These are phyloP conservation scores for Phyllotreta cruciferae DNA, from an alignment of 2,888 invertebrate species.

Conservation along the genomic window DNA sequence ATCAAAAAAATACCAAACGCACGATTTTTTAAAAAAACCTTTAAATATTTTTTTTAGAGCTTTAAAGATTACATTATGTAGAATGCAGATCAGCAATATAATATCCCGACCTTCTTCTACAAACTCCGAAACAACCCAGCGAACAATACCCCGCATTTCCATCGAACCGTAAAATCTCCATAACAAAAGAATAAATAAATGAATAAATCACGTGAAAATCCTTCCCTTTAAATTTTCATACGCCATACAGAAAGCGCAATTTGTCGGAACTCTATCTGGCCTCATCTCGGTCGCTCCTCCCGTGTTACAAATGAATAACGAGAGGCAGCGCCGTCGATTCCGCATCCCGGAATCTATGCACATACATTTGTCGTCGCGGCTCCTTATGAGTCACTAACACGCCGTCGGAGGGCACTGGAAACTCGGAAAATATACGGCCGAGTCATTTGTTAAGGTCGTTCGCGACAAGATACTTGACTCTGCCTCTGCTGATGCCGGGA, in stretches of 20 bases:
- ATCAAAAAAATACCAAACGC: neutral
- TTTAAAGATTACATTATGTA: too few species aligned
- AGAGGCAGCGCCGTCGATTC: slow-evolving; percentile 15
- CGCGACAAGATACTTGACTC: slow-evolving; percentile 38
- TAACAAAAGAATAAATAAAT: slow-evolving; percentile 14
- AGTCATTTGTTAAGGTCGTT: slow-evolving; percentile 36
- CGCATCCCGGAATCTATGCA: slow-evolving; percentile 32
- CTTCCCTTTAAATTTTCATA: slow-evolving; percentile 18
- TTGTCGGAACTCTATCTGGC: slow-evolving; percentile 28
- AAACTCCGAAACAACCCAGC: neutral
- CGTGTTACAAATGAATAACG: slow-evolving; percentile 33
- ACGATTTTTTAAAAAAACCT: too few species aligned
- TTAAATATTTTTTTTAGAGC: too few species aligned
- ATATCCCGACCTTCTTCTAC: neutral
- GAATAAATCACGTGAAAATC: slow-evolving; percentile 4
- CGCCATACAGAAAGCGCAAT: slow-evolving; percentile 16
- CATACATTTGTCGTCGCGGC: slow-evolving; percentile 35
- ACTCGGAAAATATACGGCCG: slow-evolving; percentile 30
- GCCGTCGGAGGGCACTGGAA: slow-evolving; percentile 25
- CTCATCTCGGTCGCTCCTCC: slow-evolving; percentile 11
- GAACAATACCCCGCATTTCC: neutral
- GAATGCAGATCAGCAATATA: neutral
- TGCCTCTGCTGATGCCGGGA: slow-evolving; percentile 18
- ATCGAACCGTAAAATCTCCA: neutral
- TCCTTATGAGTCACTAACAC: slow-evolving; percentile 33